A percentile compares a stretch with the other conserved stretches of the same genome.
phyloP scores from a whole-genome alignment of 1,140 invertebrate species.

The Mactra quadrangularis region DNA sequence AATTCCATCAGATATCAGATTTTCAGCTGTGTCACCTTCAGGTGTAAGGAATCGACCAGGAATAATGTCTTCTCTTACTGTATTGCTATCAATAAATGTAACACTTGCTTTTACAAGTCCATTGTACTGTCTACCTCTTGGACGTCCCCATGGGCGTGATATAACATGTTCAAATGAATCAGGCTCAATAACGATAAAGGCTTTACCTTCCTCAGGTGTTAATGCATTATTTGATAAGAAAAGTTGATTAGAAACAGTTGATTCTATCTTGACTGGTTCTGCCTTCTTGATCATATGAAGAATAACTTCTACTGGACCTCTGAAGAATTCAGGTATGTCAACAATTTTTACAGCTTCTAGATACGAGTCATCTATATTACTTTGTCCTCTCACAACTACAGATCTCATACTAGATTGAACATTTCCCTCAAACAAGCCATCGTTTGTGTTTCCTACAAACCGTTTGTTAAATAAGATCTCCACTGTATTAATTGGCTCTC shows the following conservation, averaged over 20 bases:
- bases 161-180: conserved; percentile 28
- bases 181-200: background rate
- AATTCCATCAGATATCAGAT: conserved; percentile 8
- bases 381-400: background rate
- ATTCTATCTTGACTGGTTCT: conserved; percentile 1
- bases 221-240: conserved; percentile 7
- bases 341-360: conserved; percentile 29
- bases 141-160: background rate
- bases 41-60: conserved; percentile 33
- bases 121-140: background rate
- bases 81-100: background rate
- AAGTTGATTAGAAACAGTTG: conserved; percentile 7
- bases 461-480: background rate
- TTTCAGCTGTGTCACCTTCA: conserved; percentile 13
- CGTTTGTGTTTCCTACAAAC: background rate
- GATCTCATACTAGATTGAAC: background rate
- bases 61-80: background rate
- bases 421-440: background rate
- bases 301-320: conserved; percentile 26
- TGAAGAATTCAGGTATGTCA: conserved; percentile 19
- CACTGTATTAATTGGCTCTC: background rate
- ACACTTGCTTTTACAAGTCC: background rate
- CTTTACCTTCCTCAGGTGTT: conserved; percentile 6
- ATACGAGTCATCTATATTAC: background rate
- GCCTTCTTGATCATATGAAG: conserved; percentile 8